Evolutionary conservation across 2,888 invertebrate species (phyloP), one percentile per base, ranked within the genome.

Genomic region (Morpho helenor): DNA sequence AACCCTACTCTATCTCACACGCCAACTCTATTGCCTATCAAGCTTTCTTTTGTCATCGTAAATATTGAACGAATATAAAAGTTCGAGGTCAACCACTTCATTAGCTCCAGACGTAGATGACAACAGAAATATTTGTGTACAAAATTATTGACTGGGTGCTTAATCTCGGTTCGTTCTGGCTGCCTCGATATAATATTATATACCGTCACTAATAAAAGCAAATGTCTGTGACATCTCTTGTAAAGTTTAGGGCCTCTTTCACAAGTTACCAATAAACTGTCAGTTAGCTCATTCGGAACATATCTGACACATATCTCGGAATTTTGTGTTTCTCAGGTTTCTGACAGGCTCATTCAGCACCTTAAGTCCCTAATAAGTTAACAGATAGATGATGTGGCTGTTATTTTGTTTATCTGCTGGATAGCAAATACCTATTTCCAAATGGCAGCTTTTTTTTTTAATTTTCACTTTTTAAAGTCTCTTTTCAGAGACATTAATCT

Each of bases 31-130:
- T 77, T 77, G 76, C 71, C 67, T 68, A 73, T 72, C 74, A 74
- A 59, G 75, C 68, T 79, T 79, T 80, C 77, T 73, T 76, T 76
- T 74, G 67, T 74, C 71, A 73, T 78, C 74, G 74, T 77, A 73
- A 74, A 77, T 73, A 75, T 71, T 69, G 68, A 71, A 68, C 65
- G 56, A 63, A 60, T 64, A 64, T 70, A 68, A 69, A 63, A 72
- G 70, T 70, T 64, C 69, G 70, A 75, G 77, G 79, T 78, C 75
- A 76, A 76, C 70, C 64, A 62, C 69, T 74, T 74, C 72, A 73
- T 77, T 73, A 75, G 65, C 60, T 59, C 65, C 56, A 62, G 60
- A 53, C 59, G 57, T 52, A 61, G 60, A 56, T 66, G 66, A 67
- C 69, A 66, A 58, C 58, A 65, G 62, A 68, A 61, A 70, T 66